Evolutionary conservation across 2,797 vertebrate genomes (phyloP).

Genomic region (Nyctibius grandis): DNA sequence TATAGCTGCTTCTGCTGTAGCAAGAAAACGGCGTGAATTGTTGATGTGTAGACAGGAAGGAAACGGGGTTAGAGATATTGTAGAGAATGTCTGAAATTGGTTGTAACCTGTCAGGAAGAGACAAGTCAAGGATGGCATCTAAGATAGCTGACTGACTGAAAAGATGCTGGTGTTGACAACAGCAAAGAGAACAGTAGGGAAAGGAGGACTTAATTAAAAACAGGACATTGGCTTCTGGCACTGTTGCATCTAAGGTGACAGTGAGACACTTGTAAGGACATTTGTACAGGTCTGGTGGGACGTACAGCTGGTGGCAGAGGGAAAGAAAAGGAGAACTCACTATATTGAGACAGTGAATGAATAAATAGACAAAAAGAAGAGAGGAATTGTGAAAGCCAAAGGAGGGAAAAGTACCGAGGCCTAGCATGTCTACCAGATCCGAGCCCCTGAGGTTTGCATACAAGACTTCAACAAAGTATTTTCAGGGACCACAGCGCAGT

Average conservation of each 20-base stretch:
- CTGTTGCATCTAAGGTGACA: not conserved
- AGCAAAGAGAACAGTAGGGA: not conserved
- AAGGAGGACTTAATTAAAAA: not conserved
- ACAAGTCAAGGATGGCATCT: not conserved
- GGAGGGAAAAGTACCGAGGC: not conserved
- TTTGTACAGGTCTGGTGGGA: not conserved
- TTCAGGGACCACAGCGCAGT: not conserved
- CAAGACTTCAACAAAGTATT: not conserved
- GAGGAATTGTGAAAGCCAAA: not conserved
- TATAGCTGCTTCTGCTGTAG: not conserved
- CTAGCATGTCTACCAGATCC: not conserved
- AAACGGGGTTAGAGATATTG: not conserved
- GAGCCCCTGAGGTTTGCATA: not conserved
- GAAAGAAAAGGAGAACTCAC: not conserved
- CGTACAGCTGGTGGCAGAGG: not conserved
- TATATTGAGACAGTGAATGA: not conserved
- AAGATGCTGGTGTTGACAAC: not conserved
- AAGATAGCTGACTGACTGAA: not conserved
- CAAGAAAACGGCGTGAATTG: not conserved
- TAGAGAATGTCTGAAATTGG: not conserved
- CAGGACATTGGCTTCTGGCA: not conserved
- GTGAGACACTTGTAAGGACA: not conserved
- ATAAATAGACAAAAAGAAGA: not conserved
- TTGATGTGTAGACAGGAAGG: not conserved
- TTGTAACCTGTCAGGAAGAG: not conserved